phyloP scores from a whole-genome alignment of 2,113 vertebrate species.

The Orthonyx spaldingii region DNA sequence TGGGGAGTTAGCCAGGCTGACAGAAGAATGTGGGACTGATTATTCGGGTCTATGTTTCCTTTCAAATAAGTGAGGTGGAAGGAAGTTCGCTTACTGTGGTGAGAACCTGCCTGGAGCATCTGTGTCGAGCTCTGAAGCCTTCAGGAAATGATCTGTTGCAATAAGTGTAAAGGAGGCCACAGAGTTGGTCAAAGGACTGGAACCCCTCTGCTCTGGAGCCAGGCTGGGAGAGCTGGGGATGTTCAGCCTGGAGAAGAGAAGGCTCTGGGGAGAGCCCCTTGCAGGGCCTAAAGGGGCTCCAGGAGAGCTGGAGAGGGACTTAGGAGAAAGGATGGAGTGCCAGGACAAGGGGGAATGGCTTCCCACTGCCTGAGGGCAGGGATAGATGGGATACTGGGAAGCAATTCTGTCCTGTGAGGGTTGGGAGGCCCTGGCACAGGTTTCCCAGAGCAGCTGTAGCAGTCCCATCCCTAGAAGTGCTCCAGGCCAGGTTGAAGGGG shows the following conservation, averaged over 20 bases:
- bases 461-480: neutral
- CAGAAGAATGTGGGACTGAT: too few relatives aligned
- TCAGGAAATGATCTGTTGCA: neutral
- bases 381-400: fast-evolving
- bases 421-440: neutral
- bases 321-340: fast-evolving
- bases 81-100: neutral
- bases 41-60: fast-evolving
- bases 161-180: neutral
- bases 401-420: fast-evolving
- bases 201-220: neutral
- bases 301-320: neutral
- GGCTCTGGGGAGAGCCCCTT: neutral
- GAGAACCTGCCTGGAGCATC: neutral
- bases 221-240: neutral
- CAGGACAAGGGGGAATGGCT: neutral
- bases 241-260: neutral
- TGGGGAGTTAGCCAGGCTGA: too few relatives aligned
- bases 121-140: neutral
- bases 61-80: neutral
- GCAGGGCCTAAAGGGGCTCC: neutral
- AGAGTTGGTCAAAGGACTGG: fast-evolving
- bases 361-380: neutral
- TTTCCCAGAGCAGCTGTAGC: fast-evolving
- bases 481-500: fast-evolving